phyloP scores from a whole-genome alignment of 2,113 vertebrate species.

The Fulmarus glacialis region DNA sequence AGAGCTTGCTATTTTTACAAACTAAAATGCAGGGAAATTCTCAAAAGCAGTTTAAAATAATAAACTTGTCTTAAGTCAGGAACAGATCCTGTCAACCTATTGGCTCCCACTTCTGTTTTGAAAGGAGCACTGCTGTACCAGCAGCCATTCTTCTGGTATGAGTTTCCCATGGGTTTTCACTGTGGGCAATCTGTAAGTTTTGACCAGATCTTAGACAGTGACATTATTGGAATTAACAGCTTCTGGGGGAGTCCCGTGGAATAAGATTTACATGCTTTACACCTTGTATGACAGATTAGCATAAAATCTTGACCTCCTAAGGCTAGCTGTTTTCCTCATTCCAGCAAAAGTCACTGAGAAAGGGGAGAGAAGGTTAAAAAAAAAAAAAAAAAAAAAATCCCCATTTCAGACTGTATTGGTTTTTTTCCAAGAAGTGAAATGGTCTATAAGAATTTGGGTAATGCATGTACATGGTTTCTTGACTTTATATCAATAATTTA shows the following conservation, averaged over 20 bases:
- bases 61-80: conserved; percentile 44
- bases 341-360: conserved; percentile 5
- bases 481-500: conserved; percentile 57
- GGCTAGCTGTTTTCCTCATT: neutral
- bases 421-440: conserved; percentile 48
- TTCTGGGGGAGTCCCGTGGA: conserved; percentile 6
- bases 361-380: neutral
- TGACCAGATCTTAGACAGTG: neutral
- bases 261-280: neutral
- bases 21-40: neutral
- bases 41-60: conserved; percentile 56
- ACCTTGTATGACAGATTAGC: neutral
- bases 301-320: neutral
- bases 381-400: neutral
- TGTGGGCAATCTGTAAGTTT: neutral
- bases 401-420: neutral
- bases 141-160: neutral
- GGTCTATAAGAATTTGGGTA: conserved; percentile 57
- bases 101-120: conserved; percentile 37
- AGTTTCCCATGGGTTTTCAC: conserved; percentile 27
- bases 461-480: conserved; percentile 45
- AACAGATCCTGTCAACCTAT: conserved; percentile 17
- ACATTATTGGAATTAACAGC: neutral
- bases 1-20: conserved; percentile 46
- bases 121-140: neutral